Evolutionary conservation across 2,797 vertebrate species (phyloP), one percentile per base, ranked within the genome.

Genomic region (Todus mexicanus): DNA sequence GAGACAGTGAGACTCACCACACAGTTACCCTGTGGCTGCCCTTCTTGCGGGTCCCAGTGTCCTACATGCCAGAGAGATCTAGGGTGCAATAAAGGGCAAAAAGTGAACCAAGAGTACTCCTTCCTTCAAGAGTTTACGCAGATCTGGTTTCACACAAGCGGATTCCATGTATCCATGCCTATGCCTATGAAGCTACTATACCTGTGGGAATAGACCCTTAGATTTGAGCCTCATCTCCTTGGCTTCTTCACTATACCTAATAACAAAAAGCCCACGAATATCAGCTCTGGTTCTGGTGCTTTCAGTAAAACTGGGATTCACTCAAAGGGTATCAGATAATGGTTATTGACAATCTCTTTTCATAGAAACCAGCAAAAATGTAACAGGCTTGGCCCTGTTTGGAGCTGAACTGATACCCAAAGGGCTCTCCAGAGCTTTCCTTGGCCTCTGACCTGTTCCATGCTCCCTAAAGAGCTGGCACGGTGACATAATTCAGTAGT

Each of bases 21-120:
- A 15, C 21, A 0, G 23, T 15, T 4, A 33, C 15, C 20, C 40
- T 11, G 25, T 15, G 61, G 5, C 17, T 68, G 54, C 5, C 72
- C 38, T 50, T 61, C 54, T 27, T 7, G 18, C 3, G 6, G 29
- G 31, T 31, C 6, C 2, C 57, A 20, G 16, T 1, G 0, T 4
- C 40, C 43, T 23, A 17, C 37, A 29, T 26, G 25, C 31, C 65
- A 38, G 31, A 50, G 31, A 27, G 60, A 22, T 10, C 7, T 7
- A 8, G 38, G n/a, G 22, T 31, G 37, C 5, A n/a, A 18, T 12
- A 77, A 75, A 7, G 26, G 42, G 47, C 15, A 53, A 56, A 76
- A 38, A 1, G 7, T 15, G 25, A 23, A 4, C 26, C 9, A 6
- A 19, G 47, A 37, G 29, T 14, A 8, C 27, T 75, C 29, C 18